Base-by-base conservation (phyloP, 1,140 invertebrate genomes). In the Drosophila sulfurigaster region DNA sequence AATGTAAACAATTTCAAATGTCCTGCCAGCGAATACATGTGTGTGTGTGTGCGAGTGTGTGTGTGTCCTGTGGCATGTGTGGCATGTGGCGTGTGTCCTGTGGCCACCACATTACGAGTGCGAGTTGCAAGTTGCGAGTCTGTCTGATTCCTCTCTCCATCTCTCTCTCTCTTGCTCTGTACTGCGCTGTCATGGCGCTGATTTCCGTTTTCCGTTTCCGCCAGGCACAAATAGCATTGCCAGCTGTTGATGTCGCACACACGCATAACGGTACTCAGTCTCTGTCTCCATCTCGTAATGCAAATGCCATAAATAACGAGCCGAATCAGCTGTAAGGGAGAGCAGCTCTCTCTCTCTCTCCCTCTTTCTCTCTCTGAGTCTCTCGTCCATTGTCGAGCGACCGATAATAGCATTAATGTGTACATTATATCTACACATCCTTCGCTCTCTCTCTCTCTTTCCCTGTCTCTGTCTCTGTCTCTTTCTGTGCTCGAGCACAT, bases 1-100 rank as follows among this genome's bases (percentile, higher is more conserved):
- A 85, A 81, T 85, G 81, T 85, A 80, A 85, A 85, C 81, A 85
- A 79, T 83, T 72, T 69, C 52, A 79, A 82, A 77, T 77, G 80
- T 76, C 56, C 72, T 58, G 48, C 48, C 32, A 75, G 57, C 70
- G 49, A 16, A 41, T 54, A 38, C 25, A 38, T 52, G 11, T 13
- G 6, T 38, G 48, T 16, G 11, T 57, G 54, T 28, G 48, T 63
- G 35, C 62, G 43, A 32, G 35, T 43, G 41, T 41, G 48, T 70
- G 43, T 75, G 62, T 45, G 28, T 43, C 32, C 15, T 20, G 38
- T 45, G 30, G 30, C 15, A 25, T 59, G 54, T n/a, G 51, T 28
- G 30, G 41, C 54, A n/a, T 54, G 13, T 28, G 38, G 38, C 41
- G 25, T 41, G 66, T 77, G 64, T 67, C 70, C 75, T 43, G 38